Percentiles rank a stretch among this genome's conserved stretches.
Evolutionary conservation across 2,888 invertebrate genomes (phyloP).

Genomic region (Stictocephala bisonia): DNA sequence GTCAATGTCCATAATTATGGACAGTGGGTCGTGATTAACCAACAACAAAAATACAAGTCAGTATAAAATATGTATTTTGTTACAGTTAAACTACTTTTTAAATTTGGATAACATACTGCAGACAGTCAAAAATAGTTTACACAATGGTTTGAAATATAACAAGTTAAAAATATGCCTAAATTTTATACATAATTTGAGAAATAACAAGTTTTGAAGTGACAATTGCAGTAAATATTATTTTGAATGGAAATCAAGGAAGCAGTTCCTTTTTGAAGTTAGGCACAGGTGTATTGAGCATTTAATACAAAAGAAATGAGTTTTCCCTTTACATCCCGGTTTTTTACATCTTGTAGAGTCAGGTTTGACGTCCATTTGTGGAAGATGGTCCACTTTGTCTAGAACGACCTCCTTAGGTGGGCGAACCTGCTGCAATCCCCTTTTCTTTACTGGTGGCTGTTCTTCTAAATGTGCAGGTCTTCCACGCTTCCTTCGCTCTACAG

Average conservation of each 20-base stretch:
- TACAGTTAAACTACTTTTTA: too few relatives aligned
- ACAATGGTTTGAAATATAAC: too few relatives aligned
- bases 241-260: neutral
- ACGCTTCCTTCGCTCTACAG: neutral
- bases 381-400: neutral
- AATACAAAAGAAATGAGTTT: neutral
- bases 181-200: too few relatives aligned
- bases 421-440: neutral
- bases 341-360: constrained; percentile 11
- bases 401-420: neutral
- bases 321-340: neutral
- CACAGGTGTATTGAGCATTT: constrained; percentile 14
- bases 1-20: too few relatives aligned
- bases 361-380: neutral
- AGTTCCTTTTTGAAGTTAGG: neutral
- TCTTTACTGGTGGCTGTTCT: neutral
- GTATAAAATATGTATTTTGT: too few relatives aligned
- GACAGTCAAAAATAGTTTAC: too few relatives aligned
- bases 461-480: neutral
- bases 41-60: too few relatives aligned
- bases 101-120: too few relatives aligned
- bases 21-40: too few relatives aligned
- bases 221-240: too few relatives aligned
- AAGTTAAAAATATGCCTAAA: too few relatives aligned
- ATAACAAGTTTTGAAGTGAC: too few relatives aligned